Conservation (phyloP, 2,113 vertebrate species). For the Ictidomys tridecemlineatus region DNA sequence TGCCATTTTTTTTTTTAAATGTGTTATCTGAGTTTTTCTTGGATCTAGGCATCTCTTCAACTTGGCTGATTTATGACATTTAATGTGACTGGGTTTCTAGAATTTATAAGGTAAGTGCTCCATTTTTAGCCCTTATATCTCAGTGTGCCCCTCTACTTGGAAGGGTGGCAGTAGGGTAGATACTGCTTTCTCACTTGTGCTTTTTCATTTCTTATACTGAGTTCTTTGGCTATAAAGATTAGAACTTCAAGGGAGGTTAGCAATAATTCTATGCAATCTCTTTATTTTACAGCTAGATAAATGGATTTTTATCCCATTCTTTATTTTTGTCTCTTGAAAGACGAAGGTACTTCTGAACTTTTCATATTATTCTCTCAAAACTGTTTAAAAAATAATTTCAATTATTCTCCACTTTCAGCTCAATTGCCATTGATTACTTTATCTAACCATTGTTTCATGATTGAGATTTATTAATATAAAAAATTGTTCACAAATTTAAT, state of each 20-base stretch:
- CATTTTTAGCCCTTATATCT: not conserved
- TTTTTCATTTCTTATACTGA: not conserved
- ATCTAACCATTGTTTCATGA: not conserved
- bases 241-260: not conserved
- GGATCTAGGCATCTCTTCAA: not conserved
- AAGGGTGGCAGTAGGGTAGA: not conserved
- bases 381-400: not conserved
- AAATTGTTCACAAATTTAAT: not conserved
- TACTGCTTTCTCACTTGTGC: not conserved
- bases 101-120: not conserved
- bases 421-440: not conserved
- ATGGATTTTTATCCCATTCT: not conserved
- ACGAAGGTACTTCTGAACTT: not conserved
- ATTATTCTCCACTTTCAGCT: not conserved
- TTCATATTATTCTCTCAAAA: not conserved
- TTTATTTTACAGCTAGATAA: slow-evolving; percentile 8
- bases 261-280: not conserved
- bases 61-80: not conserved
- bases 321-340: not conserved
- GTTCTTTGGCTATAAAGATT: not conserved
- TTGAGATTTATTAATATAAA: not conserved
- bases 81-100: not conserved
- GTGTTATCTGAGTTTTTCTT: slow-evolving; percentile 2
- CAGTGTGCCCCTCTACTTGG: not conserved
- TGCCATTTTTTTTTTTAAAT: not conserved